Evolutionary conservation across 2,113 vertebrate species (phyloP).

Genomic region (Axis porcinus): DNA sequence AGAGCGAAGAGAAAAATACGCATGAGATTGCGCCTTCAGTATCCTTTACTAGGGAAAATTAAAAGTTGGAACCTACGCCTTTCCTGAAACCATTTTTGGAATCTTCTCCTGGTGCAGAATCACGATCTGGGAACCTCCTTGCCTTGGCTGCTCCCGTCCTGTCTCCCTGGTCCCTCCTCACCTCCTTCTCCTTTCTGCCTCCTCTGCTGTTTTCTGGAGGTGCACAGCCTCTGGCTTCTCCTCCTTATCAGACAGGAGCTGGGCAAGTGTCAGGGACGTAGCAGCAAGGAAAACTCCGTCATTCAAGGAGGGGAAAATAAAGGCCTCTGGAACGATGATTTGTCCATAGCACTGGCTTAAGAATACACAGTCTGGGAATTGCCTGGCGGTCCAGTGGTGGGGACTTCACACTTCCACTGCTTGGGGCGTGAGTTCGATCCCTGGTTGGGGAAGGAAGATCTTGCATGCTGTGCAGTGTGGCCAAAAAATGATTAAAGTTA

Average conservation of each 20-base stretch:
- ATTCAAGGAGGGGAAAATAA: background rate
- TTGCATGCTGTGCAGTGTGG: background rate
- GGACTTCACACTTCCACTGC: background rate
- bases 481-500: background rate
- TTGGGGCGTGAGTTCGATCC: background rate
- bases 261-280: background rate
- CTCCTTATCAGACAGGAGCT: constrained; percentile 24
- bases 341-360: background rate
- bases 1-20: background rate
- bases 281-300: background rate
- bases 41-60: background rate
- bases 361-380: background rate
- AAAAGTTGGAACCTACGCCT: background rate
- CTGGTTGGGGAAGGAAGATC: background rate
- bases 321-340: background rate
- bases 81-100: background rate
- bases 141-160: background rate
- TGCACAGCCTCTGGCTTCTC: background rate
- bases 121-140: background rate
- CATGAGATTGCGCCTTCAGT: background rate
- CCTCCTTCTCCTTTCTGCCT: background rate
- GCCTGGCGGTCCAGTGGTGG: background rate
- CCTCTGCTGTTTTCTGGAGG: background rate
- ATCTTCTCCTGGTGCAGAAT: background rate
- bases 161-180: background rate